Evolutionary conservation across 1,140 invertebrate species (phyloP).

Genomic region (Apocrypta bakeri): DNA sequence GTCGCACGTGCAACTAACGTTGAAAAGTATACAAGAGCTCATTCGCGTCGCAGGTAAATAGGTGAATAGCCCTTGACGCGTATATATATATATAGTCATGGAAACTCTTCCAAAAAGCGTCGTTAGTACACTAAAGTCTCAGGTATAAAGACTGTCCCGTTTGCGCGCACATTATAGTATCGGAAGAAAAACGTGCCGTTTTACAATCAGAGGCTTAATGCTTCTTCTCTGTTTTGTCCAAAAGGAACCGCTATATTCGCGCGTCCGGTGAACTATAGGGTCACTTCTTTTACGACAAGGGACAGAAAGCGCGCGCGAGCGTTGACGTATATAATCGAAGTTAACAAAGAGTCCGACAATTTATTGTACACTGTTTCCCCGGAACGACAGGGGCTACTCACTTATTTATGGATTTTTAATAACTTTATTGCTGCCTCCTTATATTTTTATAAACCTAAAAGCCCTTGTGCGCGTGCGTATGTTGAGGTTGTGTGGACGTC

Average conservation of each 20-base stretch:
- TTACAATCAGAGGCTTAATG: neutral
- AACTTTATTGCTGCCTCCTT: constrained; percentile 42
- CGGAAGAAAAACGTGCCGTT: constrained; percentile 17
- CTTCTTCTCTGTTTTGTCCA: neutral
- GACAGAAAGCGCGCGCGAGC: neutral
- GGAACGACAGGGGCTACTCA: neutral
- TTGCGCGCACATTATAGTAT: neutral
- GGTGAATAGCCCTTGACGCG: neutral
- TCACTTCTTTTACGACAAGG: neutral
- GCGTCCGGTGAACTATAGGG: neutral
- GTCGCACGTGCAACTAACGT: no score
- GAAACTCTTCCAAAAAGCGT: neutral
- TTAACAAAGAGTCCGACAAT: constrained; percentile 39
- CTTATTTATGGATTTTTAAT: constrained; percentile 50
- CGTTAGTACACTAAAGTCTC: neutral
- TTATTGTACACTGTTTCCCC: neutral
- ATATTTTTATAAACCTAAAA: constrained; percentile 35
- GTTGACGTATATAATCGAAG: constrained; percentile 39
- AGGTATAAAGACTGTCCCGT: neutral
- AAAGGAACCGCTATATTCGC: neutral
- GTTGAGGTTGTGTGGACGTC: no score
- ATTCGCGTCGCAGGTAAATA: no score
- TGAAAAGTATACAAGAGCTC: no score
- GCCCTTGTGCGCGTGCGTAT: neutral
- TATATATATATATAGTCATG: neutral